phyloP scores from a whole-genome alignment of 2,888 invertebrate species.

The Yponomeuta plumbellus region DNA sequence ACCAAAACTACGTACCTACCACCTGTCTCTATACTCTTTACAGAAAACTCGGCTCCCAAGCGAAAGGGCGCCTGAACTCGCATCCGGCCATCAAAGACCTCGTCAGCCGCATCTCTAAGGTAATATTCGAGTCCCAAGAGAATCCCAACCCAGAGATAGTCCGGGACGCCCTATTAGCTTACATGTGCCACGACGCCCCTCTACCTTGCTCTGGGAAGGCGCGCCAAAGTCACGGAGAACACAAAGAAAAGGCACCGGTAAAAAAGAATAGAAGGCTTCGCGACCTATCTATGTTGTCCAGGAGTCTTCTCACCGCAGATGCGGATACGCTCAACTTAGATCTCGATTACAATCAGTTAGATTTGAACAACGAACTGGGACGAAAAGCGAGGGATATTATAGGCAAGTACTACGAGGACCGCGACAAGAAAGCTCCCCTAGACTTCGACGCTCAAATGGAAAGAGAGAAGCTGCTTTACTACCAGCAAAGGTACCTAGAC shows the following conservation, averaged over 20 bases:
- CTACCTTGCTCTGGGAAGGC: constrained; percentile 82
- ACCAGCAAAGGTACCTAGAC: constrained; percentile 60
- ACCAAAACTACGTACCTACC: no score
- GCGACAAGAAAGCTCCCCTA: constrained; percentile 47
- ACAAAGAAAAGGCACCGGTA: constrained; percentile 23
- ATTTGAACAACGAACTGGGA: constrained; percentile 63
- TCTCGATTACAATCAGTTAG: constrained; percentile 60
- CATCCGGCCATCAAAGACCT: constrained; percentile 85
- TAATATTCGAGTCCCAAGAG: constrained; percentile 81
- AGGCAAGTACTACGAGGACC: constrained; percentile 55
- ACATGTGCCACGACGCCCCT: constrained; percentile 89
- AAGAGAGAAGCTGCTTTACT: constrained; percentile 64
- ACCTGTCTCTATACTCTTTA: constrained; percentile 11
- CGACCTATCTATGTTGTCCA: constrained; percentile 26
- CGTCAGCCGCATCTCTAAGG: constrained; percentile 79
- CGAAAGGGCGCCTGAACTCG: constrained; percentile 80
- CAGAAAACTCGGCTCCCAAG: constrained; percentile 77
- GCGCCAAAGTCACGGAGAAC: constrained; percentile 24
- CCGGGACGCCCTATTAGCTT: constrained; percentile 88
- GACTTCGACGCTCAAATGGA: constrained; percentile 75
- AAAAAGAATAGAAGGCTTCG: constrained; percentile 34
- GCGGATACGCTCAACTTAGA: constrained; percentile 65
- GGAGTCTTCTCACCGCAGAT: constrained; percentile 55
- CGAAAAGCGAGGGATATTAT: constrained; percentile 65
- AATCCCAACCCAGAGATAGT: constrained; percentile 82